Evolutionary conservation across 2,888 invertebrate species (phyloP).

Genomic region (Aphrophora alni): DNA sequence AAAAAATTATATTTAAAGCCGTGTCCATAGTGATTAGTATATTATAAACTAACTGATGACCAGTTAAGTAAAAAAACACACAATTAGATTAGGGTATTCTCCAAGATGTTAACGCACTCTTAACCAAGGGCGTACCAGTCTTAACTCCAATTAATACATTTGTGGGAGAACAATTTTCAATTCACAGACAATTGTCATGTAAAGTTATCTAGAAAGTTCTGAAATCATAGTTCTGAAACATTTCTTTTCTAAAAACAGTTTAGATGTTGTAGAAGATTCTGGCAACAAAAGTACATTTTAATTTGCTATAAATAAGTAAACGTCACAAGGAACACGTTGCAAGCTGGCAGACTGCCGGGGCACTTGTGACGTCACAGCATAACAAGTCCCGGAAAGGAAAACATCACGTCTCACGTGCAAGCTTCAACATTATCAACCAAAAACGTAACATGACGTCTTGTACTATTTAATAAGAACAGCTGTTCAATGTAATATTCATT

Average conservation of each 20-base stretch:
- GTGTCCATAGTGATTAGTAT: no score
- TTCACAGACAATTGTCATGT: not conserved
- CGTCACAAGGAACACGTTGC: not conserved
- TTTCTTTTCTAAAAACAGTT: not conserved
- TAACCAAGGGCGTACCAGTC: no score
- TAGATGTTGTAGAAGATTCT: not conserved
- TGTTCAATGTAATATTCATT: not conserved
- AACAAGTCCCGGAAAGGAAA: not conserved
- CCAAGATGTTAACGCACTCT: no score
- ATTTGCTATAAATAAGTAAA: not conserved
- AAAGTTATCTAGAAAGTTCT: not conserved
- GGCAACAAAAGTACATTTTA: not conserved
- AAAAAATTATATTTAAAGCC: no score
- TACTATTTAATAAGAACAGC: not conserved
- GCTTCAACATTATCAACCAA: not conserved
- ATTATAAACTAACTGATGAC: no score
- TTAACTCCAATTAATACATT: no score
- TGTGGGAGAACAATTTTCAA: no score
- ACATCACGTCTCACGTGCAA: not conserved
- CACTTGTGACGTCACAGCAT: not conserved
- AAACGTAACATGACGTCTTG: slow-evolving; percentile 1
- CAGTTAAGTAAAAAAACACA: no score
- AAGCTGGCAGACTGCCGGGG: not conserved
- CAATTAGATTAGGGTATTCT: no score
- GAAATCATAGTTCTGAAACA: not conserved